Evolutionary conservation across 2,888 invertebrate genomes (phyloP), one percentile per base, ranked within the genome.

Genomic region (Stegana nigrithorax): DNA sequence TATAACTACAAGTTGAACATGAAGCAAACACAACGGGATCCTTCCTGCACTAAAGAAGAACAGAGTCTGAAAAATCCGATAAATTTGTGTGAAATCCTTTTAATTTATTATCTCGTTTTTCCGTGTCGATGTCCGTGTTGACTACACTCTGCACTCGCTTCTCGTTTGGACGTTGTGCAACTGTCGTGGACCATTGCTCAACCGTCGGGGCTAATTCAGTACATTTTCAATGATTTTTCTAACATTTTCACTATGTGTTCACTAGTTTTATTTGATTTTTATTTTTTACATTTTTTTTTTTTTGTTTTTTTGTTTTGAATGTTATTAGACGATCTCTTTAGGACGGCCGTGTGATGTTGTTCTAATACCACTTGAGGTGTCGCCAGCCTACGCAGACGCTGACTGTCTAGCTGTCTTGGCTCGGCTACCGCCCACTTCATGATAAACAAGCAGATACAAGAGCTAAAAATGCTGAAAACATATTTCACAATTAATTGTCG

Each of bases 381-480:
- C 64, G 27, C 17, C 59, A 53, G 60, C 62, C 68, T 66, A 68
- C 62, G 65, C 50, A 36, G n/a, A 53, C n/a, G n/a, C n/a, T n/a
- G n/a, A n/a, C n/a, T n/a, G n/a, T n/a, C n/a, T n/a, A n/a, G n/a
- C 25, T 42, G 57, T 42, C 23, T 29, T 60, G 63, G 63, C 67
- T 64, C 63, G 27, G 21, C 32, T 14, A 19, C 70, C 75, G 75
- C 78, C 75, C 70, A 78, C 72, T 73, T 62, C 61, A 61, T 63
- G 70, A 71, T 75, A 76, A 71, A 71, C 78, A 76, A 73, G 72
- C 73, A 53, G 68, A 67, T 76, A 78, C 76, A 76, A 74, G 75
- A 78, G 75, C 76, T 78, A 76, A 74, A 78, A 76, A 76, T 76
- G 72, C 67, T 68, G 65, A 68, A 78, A 78, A 76, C 79, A 76